Percentiles rank a stretch among this genome's conserved stretches.
Evolutionary conservation across 2,797 vertebrate genomes (phyloP).

Genomic region (Tamandua tetradactyla): DNA sequence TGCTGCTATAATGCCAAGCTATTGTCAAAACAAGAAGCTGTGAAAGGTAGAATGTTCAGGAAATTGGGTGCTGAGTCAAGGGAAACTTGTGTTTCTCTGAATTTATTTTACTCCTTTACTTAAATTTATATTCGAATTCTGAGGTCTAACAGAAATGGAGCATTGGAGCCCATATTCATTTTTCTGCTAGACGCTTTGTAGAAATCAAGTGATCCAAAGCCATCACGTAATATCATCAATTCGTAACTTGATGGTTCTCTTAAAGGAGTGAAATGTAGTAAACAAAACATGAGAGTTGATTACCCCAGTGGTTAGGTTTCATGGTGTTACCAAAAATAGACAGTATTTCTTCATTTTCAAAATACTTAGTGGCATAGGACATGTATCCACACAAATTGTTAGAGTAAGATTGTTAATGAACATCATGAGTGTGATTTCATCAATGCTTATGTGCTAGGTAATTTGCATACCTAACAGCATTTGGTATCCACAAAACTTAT

Average conservation of each 20-base stretch:
- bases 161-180: background rate
- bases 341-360: background rate
- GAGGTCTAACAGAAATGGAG: background rate
- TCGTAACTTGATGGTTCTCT: background rate
- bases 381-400: background rate
- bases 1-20: background rate
- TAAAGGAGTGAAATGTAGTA: background rate
- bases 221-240: background rate
- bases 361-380: background rate
- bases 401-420: background rate
- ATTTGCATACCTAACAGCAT: background rate
- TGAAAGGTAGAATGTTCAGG: conserved; percentile 39
- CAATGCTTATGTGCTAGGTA: background rate
- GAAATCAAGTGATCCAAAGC: background rate
- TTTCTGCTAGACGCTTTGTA: background rate
- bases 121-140: conserved; percentile 4
- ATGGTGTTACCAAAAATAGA: background rate
- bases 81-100: conserved; percentile 15
- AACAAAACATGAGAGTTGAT: background rate
- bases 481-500: background rate
- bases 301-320: background rate
- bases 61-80: conserved; percentile 47
- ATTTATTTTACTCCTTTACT: conserved; percentile 29
- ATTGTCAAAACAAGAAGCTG: background rate
- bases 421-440: background rate